phyloP scores from a whole-genome alignment of 2,888 invertebrate genomes.

The Zaprionus lineosus region DNA sequence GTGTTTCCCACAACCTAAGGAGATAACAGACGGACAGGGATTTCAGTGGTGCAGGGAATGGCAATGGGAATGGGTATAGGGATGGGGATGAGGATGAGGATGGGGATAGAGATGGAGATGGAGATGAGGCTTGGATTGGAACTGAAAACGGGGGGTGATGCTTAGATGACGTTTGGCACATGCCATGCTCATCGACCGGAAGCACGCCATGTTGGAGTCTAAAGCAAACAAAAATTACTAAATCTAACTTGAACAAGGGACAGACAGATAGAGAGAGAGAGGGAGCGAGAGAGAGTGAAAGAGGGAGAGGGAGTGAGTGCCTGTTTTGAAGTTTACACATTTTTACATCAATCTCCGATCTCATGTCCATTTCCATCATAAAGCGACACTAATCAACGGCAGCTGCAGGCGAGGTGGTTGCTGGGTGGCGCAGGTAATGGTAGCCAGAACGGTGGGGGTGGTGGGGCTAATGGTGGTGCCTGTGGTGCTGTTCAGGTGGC shows the following conservation, averaged over 20 bases:
- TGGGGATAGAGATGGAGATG: no score
- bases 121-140: neutral
- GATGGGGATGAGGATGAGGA: neutral
- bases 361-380: neutral
- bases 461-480: neutral
- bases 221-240: conserved; percentile 52
- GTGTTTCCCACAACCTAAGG: conserved; percentile 23
- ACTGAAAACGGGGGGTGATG: no score
- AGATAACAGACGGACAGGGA: conserved; percentile 7
- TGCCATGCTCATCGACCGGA: conserved; percentile 49
- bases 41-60: neutral
- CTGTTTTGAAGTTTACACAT: no score
- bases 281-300: no score
- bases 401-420: no score
- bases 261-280: no score
- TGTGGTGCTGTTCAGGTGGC: conserved; percentile 27
- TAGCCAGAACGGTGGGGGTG: neutral
- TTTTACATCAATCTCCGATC: no score
- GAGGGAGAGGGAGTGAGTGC: neutral
- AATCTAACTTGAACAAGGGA: no score
- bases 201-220: conserved; percentile 61
- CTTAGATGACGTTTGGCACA: conserved; percentile 2
- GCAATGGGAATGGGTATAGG: neutral
- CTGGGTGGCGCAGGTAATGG: neutral
- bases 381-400: conserved; percentile 33